Conservation (phyloP, 2,888 invertebrate species). For the Drosophila histrio region DNA sequence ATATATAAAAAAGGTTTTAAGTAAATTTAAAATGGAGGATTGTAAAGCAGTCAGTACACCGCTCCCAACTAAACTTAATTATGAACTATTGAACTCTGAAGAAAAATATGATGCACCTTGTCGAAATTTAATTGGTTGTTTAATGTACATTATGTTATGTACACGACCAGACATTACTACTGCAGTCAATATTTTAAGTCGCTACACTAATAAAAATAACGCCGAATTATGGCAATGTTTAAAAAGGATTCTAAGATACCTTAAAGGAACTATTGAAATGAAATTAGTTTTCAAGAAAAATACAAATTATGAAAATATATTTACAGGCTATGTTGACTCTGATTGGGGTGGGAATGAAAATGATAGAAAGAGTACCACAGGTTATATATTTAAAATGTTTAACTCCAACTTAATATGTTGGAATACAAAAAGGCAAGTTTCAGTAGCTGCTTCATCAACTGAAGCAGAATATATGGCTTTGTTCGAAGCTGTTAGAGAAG, state of each 20-base stretch:
- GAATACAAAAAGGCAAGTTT: background rate
- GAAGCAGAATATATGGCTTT: no score
- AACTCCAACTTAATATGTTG: background rate
- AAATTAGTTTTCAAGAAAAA: background rate
- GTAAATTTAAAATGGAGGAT: background rate
- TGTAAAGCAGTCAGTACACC: background rate
- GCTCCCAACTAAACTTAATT: background rate
- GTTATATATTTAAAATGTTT: conserved; percentile 1
- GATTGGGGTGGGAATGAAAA: no score
- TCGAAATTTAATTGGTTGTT: no score
- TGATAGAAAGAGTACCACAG: no score
- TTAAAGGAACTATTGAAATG: background rate
- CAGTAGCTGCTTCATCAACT: background rate
- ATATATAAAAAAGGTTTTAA: background rate
- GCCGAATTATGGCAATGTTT: no score
- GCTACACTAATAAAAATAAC: no score
- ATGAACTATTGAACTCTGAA: background rate
- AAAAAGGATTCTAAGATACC: no score
- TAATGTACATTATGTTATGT: no score
- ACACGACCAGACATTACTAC: no score
- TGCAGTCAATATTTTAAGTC: no score
- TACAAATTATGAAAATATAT: background rate
- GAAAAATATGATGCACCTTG: no score
- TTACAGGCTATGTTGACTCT: background rate
- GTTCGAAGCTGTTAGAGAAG: no score